These are phyloP conservation scores for Chionis minor DNA, from an alignment of 2,113 vertebrate species.

Conservation along the genomic window DNA sequence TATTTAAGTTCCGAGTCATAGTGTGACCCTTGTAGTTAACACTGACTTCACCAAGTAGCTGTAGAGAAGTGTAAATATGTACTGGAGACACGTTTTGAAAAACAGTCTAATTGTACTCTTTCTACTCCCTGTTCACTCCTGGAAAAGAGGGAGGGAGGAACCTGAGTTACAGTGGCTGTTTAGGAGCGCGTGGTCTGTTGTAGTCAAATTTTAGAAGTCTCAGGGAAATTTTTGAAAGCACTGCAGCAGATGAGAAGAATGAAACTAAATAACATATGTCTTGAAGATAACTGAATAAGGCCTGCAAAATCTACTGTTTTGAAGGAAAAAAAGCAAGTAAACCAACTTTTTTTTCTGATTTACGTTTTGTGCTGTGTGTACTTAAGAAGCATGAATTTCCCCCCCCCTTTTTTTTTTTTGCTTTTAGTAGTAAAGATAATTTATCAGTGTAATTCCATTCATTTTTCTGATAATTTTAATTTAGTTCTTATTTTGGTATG, in stretches of 20 bases:
- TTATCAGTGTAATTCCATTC: neutral
- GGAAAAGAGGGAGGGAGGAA: neutral
- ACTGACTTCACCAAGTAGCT: neutral
- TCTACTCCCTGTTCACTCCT: neutral
- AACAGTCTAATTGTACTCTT: neutral
- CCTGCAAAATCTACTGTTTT: constrained; percentile 12
- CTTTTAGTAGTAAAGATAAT: neutral
- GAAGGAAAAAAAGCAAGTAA: constrained; percentile 20
- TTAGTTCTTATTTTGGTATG: neutral
- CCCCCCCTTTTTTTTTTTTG: neutral
- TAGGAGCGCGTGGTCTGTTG: neutral
- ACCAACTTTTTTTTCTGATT: neutral
- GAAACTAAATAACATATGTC: neutral
- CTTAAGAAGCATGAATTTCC: neutral
- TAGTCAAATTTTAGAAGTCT: neutral
- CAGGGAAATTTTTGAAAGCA: constrained; percentile 5
- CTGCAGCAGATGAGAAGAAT: constrained; percentile 3
- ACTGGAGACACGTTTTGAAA: neutral
- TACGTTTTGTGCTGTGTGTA: neutral
- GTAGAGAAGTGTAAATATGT: neutral
- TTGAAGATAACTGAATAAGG: constrained; percentile 32
- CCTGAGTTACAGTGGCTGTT: neutral
- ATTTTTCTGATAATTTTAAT: neutral
- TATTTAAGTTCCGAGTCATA: neutral
- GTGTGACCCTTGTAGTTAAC: neutral